phyloP scores from a whole-genome alignment of 1,140 invertebrate species.

The Andrena cerasifolii region DNA sequence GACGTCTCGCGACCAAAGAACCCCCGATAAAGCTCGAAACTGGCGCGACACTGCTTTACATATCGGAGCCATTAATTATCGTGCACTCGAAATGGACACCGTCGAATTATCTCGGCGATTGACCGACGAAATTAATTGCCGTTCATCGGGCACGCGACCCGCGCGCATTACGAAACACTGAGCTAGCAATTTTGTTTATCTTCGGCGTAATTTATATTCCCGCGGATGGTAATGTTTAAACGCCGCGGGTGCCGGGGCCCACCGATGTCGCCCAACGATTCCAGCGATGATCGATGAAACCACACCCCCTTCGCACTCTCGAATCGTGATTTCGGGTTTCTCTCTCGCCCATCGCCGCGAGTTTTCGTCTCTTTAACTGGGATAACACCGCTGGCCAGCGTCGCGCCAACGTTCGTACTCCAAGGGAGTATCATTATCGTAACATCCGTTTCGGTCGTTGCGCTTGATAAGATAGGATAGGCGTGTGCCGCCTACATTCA shows the following conservation, averaged over 20 bases:
- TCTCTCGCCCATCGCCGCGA: background rate
- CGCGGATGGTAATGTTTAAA: background rate
- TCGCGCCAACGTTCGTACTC: slow-evolving; percentile 5
- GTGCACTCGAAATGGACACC: slow-evolving; percentile 13
- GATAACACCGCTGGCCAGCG: background rate
- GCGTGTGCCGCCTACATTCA: slow-evolving; percentile 59
- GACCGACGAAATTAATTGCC: slow-evolving; percentile 35
- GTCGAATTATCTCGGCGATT: slow-evolving; percentile 38
- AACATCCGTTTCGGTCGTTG: slow-evolving; percentile 72
- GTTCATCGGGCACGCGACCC: slow-evolving; percentile 24
- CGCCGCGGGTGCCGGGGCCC: background rate
- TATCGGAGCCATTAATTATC: slow-evolving; percentile 31
- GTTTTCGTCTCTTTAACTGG: slow-evolving; percentile 18
- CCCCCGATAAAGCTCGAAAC: background rate
- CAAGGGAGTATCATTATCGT: slow-evolving; percentile 65
- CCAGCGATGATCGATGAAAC: background rate
- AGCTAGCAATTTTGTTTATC: slow-evolving; percentile 36
- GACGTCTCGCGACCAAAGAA: background rate
- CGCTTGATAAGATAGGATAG: slow-evolving; percentile 69
- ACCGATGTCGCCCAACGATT: background rate
- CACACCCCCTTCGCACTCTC: background rate
- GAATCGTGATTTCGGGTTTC: background rate
- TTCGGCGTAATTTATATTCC: slow-evolving; percentile 21
- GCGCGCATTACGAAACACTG: slow-evolving; percentile 12
- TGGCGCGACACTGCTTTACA: background rate